A percentile compares a stretch with the other conserved stretches of the same genome.
Conservation (phyloP, 2,888 invertebrate species). For the Kryphioiulus occultus region DNA sequence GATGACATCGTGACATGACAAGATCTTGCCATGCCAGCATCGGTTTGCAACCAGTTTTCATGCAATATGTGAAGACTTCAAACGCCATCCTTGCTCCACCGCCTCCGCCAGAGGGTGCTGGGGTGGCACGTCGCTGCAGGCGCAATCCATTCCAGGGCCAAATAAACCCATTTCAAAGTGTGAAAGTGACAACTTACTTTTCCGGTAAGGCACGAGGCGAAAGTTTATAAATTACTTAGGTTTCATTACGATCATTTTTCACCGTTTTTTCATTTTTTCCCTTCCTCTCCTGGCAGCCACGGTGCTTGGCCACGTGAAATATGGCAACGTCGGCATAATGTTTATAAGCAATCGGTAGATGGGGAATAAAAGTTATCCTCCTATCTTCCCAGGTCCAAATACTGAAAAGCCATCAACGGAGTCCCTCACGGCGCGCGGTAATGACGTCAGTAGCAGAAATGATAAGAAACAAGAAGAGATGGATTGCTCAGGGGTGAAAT, state of each 20-base stretch:
- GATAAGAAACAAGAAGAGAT: neutral
- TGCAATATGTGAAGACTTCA: too few species aligned
- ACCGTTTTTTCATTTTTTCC: neutral
- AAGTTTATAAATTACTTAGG: conserved; percentile 5
- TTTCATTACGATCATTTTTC: conserved; percentile 5
- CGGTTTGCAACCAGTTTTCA: too few species aligned
- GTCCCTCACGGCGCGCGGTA: neutral
- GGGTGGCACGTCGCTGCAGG: neutral
- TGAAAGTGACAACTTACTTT: neutral
- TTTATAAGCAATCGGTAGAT: conserved; percentile 5
- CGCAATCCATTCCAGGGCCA: neutral
- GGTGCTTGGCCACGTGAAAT: neutral
- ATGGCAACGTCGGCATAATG: neutral
- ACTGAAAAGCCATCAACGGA: neutral
- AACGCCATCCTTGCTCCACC: too few species aligned
- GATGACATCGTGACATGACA: too few species aligned
- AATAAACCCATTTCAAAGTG: neutral
- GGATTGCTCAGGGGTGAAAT: conserved; percentile 5
- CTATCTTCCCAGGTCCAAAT: neutral
- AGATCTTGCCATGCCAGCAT: too few species aligned
- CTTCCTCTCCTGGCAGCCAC: neutral
- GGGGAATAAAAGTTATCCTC: conserved; percentile 5
- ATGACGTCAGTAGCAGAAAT: neutral
- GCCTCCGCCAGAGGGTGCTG: neutral
- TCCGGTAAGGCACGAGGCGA: neutral